These are phyloP conservation scores for Orgyia antiqua DNA, from an alignment of 2,888 invertebrate genomes.

Conservation along the genomic window DNA sequence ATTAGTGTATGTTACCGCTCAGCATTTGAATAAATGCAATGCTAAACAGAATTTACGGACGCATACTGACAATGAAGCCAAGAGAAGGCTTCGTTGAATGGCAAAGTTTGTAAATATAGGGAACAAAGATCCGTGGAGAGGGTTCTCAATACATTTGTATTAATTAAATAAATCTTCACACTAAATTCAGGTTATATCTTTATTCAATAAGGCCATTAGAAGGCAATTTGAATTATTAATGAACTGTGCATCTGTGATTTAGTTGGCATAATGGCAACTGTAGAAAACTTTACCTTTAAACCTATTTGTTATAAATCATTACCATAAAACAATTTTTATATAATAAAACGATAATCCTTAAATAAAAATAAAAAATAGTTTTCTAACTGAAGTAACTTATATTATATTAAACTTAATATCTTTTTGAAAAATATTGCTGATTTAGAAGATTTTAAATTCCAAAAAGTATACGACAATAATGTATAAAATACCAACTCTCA, in stretches of 20 bases:
- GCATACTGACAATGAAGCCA: conserved; percentile 30
- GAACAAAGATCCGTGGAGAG: conserved; percentile 23
- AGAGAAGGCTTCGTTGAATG: conserved; percentile 28
- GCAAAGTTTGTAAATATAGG: conserved; percentile 30
- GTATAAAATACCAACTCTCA: too few relatives aligned
- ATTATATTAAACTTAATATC: too few relatives aligned
- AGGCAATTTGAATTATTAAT: conserved; percentile 18
- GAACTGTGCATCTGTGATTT: conserved; percentile 7
- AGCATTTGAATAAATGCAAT: conserved; percentile 54
- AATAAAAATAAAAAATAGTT: too few relatives aligned
- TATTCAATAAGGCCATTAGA: conserved; percentile 25
- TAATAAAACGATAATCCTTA: too few relatives aligned
- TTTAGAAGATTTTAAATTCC: too few relatives aligned
- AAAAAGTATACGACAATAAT: too few relatives aligned
- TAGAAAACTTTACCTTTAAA: not conserved
- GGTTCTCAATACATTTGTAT: conserved; percentile 22
- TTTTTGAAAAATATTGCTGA: too few relatives aligned
- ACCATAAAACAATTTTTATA: too few relatives aligned
- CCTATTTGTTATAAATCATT: too few relatives aligned
- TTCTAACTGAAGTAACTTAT: too few relatives aligned
- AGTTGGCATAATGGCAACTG: conserved; percentile 3
- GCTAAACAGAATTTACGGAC: conserved; percentile 39
- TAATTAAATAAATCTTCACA: conserved; percentile 26
- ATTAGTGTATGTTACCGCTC: conserved; percentile 54
- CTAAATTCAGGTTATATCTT: conserved; percentile 17